Percentiles rank a stretch among this genome's conserved stretches.
These are phyloP conservation scores for Ictalurus punctatus DNA, from an alignment of 2,113 vertebrate species.

Conservation along the genomic window DNA sequence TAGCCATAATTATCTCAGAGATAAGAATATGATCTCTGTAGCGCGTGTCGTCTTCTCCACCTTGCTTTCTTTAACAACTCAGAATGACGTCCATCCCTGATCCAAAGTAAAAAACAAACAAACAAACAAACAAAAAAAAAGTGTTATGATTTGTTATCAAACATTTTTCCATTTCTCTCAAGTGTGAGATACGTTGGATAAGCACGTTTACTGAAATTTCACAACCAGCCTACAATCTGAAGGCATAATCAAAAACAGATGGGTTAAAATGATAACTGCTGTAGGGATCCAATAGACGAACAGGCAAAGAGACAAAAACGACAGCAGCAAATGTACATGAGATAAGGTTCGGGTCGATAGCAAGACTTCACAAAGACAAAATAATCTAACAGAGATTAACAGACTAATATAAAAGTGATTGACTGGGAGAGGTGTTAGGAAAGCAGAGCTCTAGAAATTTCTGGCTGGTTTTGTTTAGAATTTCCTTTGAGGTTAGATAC, in stretches of 20 bases:
- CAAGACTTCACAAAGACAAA: background rate
- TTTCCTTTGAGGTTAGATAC: conserved; percentile 39
- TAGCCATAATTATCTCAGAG: conserved; percentile 19
- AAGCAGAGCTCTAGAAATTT: background rate
- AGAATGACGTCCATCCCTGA: background rate
- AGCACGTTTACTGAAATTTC: background rate
- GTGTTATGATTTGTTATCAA: background rate
- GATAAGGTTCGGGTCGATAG: background rate
- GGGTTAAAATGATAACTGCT: background rate
- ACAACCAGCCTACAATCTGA: background rate
- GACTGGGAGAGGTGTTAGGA: background rate
- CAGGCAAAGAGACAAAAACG: background rate
- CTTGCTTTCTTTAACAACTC: conserved; percentile 28
- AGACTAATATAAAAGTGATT: background rate
- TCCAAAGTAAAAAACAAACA: background rate
- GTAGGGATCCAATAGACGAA: background rate
- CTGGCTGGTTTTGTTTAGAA: background rate
- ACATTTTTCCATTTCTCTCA: background rate
- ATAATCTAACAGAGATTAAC: background rate
- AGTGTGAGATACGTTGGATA: background rate
- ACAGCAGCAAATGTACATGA: background rate
- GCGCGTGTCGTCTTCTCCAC: background rate
- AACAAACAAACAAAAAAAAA: background rate
- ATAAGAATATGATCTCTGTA: conserved; percentile 43
- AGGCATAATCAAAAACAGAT: background rate